Evolutionary conservation across 2,113 vertebrate species (phyloP), one percentile per base, ranked within the genome.

Genomic region (Microtus montanus): DNA sequence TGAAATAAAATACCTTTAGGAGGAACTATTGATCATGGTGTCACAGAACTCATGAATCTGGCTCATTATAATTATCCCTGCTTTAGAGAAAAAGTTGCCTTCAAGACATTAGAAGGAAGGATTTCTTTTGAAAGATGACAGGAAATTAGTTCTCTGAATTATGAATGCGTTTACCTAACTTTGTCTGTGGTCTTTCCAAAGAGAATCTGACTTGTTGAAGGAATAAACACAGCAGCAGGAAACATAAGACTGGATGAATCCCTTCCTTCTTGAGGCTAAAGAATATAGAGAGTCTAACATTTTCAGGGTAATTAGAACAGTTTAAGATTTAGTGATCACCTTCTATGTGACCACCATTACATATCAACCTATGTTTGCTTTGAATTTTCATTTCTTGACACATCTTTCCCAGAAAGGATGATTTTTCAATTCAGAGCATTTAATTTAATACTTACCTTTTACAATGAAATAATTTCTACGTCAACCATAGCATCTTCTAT

Each of bases 391-490:
- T 92, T 94, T 74, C 75, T n/a, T 85, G 80, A 64, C 7, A 78
- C 15, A 49, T 17, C 28, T 85, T 89, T 35, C 75, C 17, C 22
- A 77, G 35, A 80, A 87, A 92, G 22, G 35, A 33, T 73, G 26
- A 26, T 9, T 77, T 87, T 87, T 89, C 38, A 79, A 49, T 80
- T 33, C 19, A 52, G 8, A 73, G 20, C 38, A 75, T 64, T 89
- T 73, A 47, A 92, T 87, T 80, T 66, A 64, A 78, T 92, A 77
- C 61, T 94, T 94, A 44, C 20, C 7, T 87, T 95, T 38, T 77
- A 15, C 77, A 83, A 89, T 95, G 44, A 87, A 92, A 70, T 87
- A 58, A 87, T 86, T 74, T 89, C 75, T 87, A 92, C 73, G 71
- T 87, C 28, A 74, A 35, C 58, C 15, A 75, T 52, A 86, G 86